Percentiles rank a stretch among this genome's conserved stretches.
phyloP scores from a whole-genome alignment of 2,888 invertebrate genomes.

The Neoscelio sp. region DNA sequence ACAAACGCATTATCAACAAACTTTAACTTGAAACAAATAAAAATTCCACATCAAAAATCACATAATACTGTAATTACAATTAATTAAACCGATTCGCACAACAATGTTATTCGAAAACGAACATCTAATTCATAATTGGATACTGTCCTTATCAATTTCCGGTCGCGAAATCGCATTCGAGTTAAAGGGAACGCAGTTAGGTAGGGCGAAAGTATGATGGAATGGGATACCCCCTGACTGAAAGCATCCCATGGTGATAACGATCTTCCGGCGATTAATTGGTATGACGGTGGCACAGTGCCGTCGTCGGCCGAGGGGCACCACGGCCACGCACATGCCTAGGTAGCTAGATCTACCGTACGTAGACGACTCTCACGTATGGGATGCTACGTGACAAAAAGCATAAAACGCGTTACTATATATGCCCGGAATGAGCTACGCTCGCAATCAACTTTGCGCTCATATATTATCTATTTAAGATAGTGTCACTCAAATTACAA shows the following conservation, averaged over 20 bases:
- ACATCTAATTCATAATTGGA: conserved; percentile 59
- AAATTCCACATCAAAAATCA: neutral
- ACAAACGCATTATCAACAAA: too few species aligned
- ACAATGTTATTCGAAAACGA: conserved; percentile 34
- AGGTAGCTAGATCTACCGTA: conserved; percentile 69
- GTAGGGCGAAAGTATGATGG: conserved; percentile 66
- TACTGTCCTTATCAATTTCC: conserved; percentile 51
- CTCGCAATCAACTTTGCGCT: conserved; percentile 29
- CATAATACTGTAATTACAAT: conserved; percentile 22
- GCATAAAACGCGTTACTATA: conserved; percentile 73
- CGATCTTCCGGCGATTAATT: conserved; percentile 81
- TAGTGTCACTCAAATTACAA: too few species aligned
- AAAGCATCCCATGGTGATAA: conserved; percentile 77
- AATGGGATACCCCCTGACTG: conserved; percentile 72
- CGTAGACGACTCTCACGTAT: conserved; percentile 71
- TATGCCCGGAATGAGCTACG: conserved; percentile 47
- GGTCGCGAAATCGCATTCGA: conserved; percentile 50
- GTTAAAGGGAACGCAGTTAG: conserved; percentile 58
- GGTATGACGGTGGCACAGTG: conserved; percentile 80
- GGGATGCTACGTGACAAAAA: conserved; percentile 76
- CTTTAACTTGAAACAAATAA: too few species aligned
- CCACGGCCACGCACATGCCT: conserved; percentile 71
- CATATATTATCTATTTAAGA: conserved; percentile 24
- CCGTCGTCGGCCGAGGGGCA: conserved; percentile 70
- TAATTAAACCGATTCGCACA: conserved; percentile 37